These are phyloP conservation scores for Tragelaphus oryx DNA, from an alignment of 2,797 vertebrate species.

Conservation along the genomic window DNA sequence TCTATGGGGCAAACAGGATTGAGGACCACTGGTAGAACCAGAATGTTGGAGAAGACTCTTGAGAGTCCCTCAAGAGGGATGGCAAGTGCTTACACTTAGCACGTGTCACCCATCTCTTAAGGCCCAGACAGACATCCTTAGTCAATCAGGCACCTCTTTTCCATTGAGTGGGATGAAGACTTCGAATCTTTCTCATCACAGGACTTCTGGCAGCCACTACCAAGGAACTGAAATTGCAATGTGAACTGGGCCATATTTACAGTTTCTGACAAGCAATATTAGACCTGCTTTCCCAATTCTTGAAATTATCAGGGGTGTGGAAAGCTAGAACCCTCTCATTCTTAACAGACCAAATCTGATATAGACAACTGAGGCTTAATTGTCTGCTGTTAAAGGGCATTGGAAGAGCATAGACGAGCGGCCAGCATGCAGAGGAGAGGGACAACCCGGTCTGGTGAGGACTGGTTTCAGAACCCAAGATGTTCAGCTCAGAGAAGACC, in stretches of 20 bases:
- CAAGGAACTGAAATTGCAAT: neutral
- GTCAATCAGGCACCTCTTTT: neutral
- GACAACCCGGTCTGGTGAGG: neutral
- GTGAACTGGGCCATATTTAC: too few species aligned
- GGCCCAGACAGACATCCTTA: neutral
- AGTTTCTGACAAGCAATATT: neutral
- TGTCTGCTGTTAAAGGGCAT: too few species aligned
- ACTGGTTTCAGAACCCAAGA: neutral
- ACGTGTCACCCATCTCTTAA: neutral
- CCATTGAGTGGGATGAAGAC: neutral
- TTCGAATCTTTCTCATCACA: neutral
- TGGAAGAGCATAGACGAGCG: neutral
- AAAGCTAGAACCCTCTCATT: neutral
- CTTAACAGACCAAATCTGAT: neutral
- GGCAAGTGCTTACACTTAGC: neutral
- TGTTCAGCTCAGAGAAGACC: neutral
- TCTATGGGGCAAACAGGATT: neutral
- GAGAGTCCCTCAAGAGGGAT: too few species aligned
- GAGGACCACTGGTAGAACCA: neutral
- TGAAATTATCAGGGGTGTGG: neutral
- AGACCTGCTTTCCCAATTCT: neutral
- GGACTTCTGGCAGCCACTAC: neutral
- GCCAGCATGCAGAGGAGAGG: neutral
- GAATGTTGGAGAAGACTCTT: neutral
- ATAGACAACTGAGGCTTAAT: neutral